Evolutionary conservation across 2,113 vertebrate species (phyloP).

Genomic region (Hemiscyllium ocellatum): DNA sequence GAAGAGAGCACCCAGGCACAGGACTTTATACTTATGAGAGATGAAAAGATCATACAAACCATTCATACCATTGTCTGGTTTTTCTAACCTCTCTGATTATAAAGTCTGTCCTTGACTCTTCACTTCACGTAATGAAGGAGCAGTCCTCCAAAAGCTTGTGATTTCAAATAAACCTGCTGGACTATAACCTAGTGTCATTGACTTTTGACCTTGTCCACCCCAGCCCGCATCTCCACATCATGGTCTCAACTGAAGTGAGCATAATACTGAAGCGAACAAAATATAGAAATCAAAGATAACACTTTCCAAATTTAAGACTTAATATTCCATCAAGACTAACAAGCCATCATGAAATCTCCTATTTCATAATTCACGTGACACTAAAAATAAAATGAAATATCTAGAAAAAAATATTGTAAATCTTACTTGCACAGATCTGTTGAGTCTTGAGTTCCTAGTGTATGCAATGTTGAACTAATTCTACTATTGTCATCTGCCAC

Average conservation of each 20-base stretch:
- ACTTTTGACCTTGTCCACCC: too few species aligned
- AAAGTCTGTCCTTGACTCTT: too few species aligned
- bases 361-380: not conserved
- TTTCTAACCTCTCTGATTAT: too few species aligned
- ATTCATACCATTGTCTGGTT: too few species aligned
- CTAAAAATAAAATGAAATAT: not conserved
- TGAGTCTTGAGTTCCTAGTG: constrained; percentile 91
- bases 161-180: too few species aligned
- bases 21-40: too few species aligned
- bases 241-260: not conserved
- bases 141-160: too few species aligned
- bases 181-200: too few species aligned
- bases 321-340: not conserved
- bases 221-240: too few species aligned
- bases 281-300: not conserved
- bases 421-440: constrained; percentile 96
- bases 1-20: too few species aligned
- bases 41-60: too few species aligned
- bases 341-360: not conserved
- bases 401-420: not conserved
- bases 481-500: constrained; percentile 95
- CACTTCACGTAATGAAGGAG: too few species aligned
- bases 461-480: constrained; percentile 90
- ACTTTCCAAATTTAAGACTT: not conserved
- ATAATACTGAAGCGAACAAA: not conserved